These are phyloP conservation scores for Lissonota sp. DNA, from an alignment of 2,888 invertebrate species.

Conservation along the genomic window DNA sequence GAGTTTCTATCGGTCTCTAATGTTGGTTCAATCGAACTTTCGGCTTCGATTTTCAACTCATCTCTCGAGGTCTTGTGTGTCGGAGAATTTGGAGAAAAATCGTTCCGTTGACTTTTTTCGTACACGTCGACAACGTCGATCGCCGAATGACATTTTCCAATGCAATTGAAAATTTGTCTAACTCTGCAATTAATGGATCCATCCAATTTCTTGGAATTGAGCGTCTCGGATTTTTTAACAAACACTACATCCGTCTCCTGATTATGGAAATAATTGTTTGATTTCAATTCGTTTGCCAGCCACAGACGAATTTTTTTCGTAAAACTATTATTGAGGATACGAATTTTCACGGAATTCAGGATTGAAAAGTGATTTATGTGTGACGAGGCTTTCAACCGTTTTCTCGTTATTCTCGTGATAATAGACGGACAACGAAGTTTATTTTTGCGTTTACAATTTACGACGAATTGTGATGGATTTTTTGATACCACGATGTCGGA, in stretches of 20 bases:
- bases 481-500: no score
- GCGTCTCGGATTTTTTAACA: background rate
- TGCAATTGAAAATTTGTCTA: slow-evolving; percentile 38
- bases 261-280: background rate
- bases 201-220: background rate
- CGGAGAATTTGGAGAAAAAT: background rate
- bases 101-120: background rate
- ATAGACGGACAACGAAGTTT: no score
- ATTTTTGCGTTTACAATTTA: no score
- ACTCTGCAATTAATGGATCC: background rate
- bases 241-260: background rate
- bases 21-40: background rate
- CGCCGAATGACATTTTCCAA: slow-evolving; percentile 20
- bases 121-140: background rate
- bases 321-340: background rate
- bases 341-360: slow-evolving; percentile 13
- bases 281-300: slow-evolving; percentile 22
- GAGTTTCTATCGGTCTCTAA: background rate
- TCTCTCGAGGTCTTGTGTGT: background rate
- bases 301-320: slow-evolving; percentile 26
- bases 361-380: background rate
- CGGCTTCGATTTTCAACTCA: background rate
- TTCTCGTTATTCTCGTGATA: slow-evolving; percentile 17
- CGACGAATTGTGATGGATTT: no score
- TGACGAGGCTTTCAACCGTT: slow-evolving; percentile 1